Percentiles rank a stretch among this genome's conserved stretches.
These are phyloP conservation scores for Melanargia galathea DNA, from an alignment of 2,888 invertebrate genomes.

Conservation along the genomic window DNA sequence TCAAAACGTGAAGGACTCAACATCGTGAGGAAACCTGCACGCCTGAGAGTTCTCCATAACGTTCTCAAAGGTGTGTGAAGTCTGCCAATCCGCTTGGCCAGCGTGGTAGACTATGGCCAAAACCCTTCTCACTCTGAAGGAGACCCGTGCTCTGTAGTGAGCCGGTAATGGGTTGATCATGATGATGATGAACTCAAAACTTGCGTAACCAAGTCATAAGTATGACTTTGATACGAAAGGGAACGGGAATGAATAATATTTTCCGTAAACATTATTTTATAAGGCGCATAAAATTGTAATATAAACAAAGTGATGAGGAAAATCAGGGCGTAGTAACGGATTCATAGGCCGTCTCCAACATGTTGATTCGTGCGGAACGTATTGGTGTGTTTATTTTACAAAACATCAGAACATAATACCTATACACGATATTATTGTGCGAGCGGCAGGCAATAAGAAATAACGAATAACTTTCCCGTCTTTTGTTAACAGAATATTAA, in stretches of 20 bases:
- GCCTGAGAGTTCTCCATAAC: too few species aligned
- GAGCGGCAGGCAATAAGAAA: neutral
- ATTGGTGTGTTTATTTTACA: constrained; percentile 30
- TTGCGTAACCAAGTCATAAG: too few species aligned
- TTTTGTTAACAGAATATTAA: neutral
- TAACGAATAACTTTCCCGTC: neutral
- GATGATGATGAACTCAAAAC: too few species aligned
- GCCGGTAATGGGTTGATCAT: too few species aligned
- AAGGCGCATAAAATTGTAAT: constrained; percentile 15
- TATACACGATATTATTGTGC: neutral
- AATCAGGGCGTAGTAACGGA: constrained; percentile 27
- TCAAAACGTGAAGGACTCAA: too few species aligned
- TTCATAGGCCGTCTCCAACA: constrained; percentile 25
- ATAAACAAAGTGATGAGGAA: constrained; percentile 22
- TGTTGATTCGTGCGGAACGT: constrained; percentile 29
- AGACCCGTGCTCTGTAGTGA: too few species aligned
- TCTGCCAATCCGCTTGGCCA: too few species aligned
- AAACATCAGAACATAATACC: constrained; percentile 2
- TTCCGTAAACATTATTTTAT: constrained; percentile 8
- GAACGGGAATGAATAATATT: neutral
- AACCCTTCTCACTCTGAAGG: too few species aligned
- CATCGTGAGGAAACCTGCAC: too few species aligned
- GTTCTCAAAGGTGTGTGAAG: too few species aligned
- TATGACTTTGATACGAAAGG: too few species aligned
- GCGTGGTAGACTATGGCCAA: too few species aligned